phyloP scores from a whole-genome alignment of 2,113 vertebrate genomes.

The Ceratotherium simum region DNA sequence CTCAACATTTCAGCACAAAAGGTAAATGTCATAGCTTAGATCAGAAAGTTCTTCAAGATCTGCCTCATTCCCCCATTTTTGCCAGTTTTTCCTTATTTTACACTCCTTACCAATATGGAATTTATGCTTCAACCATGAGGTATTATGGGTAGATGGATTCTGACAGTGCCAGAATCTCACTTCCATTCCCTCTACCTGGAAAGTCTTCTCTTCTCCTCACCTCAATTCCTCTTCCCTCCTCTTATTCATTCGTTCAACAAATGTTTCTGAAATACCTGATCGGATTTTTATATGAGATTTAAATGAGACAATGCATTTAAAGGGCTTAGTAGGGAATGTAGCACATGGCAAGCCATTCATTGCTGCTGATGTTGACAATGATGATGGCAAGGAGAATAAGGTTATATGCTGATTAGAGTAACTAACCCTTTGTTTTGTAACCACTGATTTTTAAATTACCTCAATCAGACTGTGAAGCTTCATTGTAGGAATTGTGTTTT shows the following conservation, averaged over 20 bases:
- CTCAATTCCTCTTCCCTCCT: neutral
- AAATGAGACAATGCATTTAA: neutral
- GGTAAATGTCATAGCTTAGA: neutral
- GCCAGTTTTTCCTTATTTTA: neutral
- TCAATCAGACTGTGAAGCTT: neutral
- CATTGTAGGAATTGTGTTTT: neutral
- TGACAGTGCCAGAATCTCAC: accelerated
- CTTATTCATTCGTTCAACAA: neutral
- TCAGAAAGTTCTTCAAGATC: neutral
- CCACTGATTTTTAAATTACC: neutral
- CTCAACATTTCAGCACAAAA: neutral
- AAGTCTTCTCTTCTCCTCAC: neutral
- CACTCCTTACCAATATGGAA: neutral
- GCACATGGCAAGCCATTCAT: neutral
- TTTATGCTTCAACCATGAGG: neutral
- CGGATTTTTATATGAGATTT: neutral
- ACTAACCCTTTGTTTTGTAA: neutral
- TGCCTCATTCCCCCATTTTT: neutral
- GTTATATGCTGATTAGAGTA: neutral
- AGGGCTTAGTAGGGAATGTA: neutral
- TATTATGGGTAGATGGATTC: neutral
- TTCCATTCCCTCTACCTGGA: neutral
- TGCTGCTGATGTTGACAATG: neutral
- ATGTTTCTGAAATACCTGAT: neutral
- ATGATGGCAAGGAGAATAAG: neutral